Evolutionary conservation across 2,113 vertebrate genomes (phyloP).

Genomic region (Cynoglossus semilaevis): DNA sequence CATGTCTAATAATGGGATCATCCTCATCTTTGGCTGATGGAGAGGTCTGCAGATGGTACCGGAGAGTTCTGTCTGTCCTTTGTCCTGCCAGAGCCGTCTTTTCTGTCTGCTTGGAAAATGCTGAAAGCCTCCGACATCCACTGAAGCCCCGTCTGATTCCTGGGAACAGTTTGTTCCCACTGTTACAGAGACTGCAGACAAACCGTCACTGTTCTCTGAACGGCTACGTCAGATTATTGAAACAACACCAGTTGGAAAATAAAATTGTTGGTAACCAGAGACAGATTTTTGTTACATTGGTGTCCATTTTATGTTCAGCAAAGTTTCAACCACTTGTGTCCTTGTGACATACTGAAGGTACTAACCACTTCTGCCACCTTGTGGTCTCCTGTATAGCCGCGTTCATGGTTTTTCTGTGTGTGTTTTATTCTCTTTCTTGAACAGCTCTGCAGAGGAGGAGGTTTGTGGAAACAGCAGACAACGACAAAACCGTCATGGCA

Average conservation of each 20-base stretch:
- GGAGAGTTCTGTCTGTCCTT: conserved; percentile 49
- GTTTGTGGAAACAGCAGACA: conserved; percentile 66
- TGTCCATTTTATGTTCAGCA: too few relatives aligned
- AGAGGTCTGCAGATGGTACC: conserved; percentile 41
- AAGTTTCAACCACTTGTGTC: too few relatives aligned
- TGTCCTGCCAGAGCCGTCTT: conserved; percentile 38
- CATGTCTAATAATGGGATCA: conserved; percentile 16
- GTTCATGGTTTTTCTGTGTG: too few relatives aligned
- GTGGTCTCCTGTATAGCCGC: too few relatives aligned
- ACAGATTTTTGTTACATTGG: too few relatives aligned
- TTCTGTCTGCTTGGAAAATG: conserved; percentile 27
- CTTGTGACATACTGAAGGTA: too few relatives aligned
- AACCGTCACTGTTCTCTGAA: too few relatives aligned
- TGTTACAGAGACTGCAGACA: background rate
- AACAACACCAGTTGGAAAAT: too few relatives aligned
- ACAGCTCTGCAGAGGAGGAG: conserved; percentile 84
- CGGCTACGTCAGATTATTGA: too few relatives aligned
- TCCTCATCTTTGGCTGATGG: conserved; percentile 37
- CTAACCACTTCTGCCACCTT: too few relatives aligned
- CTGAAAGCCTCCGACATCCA: conserved; percentile 32
- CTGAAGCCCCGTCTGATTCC: conserved; percentile 41
- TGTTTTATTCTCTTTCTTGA: conserved; percentile 20
- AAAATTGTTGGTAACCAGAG: too few relatives aligned
- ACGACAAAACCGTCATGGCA: conserved; percentile 77
- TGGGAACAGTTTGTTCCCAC: conserved; percentile 14